Conservation (phyloP, 2,113 vertebrate species). For the Lanius ludovicianus region DNA sequence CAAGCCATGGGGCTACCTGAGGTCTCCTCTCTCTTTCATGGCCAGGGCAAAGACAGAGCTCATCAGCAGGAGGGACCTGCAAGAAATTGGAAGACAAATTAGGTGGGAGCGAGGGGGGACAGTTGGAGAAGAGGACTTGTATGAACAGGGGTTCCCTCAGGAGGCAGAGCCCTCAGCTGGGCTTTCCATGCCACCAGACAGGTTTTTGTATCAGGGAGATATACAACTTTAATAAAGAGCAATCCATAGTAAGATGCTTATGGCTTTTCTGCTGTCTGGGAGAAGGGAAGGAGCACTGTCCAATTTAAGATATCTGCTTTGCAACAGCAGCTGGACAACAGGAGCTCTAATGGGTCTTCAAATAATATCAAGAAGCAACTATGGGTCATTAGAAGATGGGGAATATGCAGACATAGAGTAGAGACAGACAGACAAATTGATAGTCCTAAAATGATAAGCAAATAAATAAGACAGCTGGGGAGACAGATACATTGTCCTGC, state of each 20-base stretch:
- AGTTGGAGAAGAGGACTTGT: neutral
- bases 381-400: slow-evolving; percentile 22
- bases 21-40: slow-evolving; percentile 26
- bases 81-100: slow-evolving; percentile 56
- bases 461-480: neutral
- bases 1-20: slow-evolving; percentile 22
- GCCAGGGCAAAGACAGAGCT: slow-evolving; percentile 15
- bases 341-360: slow-evolving; percentile 44
- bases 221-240: slow-evolving; percentile 68
- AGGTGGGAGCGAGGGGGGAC: neutral
- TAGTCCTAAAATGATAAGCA: neutral
- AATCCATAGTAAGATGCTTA: slow-evolving; percentile 56
- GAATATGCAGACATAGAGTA: neutral
- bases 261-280: neutral
- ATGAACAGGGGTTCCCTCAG: slow-evolving; percentile 29
- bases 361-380: slow-evolving; percentile 48
- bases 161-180: slow-evolving; percentile 43
- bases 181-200: slow-evolving; percentile 3
- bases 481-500: slow-evolving; percentile 5
- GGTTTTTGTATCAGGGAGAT: slow-evolving; percentile 45
- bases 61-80: slow-evolving; percentile 67
- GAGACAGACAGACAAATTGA: slow-evolving; percentile 20
- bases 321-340: slow-evolving; percentile 5
- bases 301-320: neutral
- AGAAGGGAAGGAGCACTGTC: neutral